Evolutionary conservation across 2,888 invertebrate genomes (phyloP).

Genomic region (Rhopalosiphum nymphaeae): DNA sequence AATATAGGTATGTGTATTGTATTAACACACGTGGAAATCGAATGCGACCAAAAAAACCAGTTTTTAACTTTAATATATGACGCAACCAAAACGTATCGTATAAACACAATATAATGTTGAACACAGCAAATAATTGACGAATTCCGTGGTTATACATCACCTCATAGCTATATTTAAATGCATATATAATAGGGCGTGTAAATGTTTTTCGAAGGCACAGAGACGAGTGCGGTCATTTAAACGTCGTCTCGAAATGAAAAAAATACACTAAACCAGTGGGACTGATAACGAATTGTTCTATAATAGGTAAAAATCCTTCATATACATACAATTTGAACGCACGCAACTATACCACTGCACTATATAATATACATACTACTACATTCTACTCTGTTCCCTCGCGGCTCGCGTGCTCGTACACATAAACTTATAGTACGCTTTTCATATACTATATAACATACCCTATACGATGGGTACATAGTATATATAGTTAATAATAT

Average conservation of each 20-base stretch:
- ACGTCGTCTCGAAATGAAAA: not conserved
- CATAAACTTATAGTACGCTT: not conserved
- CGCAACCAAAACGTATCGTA: not conserved
- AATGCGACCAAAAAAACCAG: not conserved
- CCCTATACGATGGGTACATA: not conserved
- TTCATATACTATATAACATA: not conserved
- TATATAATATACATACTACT: not conserved
- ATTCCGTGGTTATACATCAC: not conserved
- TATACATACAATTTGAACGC: not conserved
- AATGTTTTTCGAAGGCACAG: not conserved
- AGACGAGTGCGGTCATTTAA: not conserved
- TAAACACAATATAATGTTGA: not conserved
- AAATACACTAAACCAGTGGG: not conserved
- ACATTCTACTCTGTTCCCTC: not conserved
- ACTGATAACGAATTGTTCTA: not conserved
- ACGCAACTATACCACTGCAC: not conserved
- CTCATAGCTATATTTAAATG: not conserved
- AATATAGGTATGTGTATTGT: not conserved
- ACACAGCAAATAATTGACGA: not conserved
- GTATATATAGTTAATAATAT: not conserved
- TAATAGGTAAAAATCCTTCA: not conserved
- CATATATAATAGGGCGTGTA: not conserved
- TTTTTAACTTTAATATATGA: not conserved
- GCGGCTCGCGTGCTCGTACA: not conserved
- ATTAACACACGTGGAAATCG: not conserved